These are phyloP conservation scores for Hypercompe scribonia DNA, from an alignment of 2,888 invertebrate genomes.

Conservation along the genomic window DNA sequence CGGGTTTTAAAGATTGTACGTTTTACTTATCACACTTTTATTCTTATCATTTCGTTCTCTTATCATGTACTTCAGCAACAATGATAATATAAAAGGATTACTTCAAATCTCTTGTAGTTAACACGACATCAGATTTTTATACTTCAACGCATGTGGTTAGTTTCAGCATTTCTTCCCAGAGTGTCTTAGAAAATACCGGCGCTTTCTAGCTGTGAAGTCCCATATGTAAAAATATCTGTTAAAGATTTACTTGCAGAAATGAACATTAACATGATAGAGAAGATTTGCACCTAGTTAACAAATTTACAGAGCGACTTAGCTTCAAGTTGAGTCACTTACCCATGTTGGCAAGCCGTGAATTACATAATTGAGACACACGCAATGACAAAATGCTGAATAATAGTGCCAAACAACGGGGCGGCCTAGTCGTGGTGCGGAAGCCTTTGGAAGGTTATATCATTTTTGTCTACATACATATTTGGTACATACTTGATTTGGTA, in stretches of 20 bases:
- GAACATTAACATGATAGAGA: too few relatives aligned
- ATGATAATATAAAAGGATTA: conserved; percentile 9
- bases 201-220: too few relatives aligned
- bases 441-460: conserved; percentile 34
- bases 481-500: conserved; percentile 32
- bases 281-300: conserved; percentile 9
- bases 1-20: conserved; percentile 6
- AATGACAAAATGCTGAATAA: conserved; percentile 47
- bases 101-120: conserved; percentile 3
- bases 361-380: conserved; percentile 43
- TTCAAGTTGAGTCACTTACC: conserved; percentile 2
- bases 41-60: conserved; percentile 11
- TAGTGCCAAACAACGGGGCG: conserved; percentile 18
- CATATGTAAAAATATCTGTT: too few relatives aligned
- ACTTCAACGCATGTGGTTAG: background rate
- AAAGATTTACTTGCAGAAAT: too few relatives aligned
- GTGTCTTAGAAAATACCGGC: too few relatives aligned
- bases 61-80: background rate
- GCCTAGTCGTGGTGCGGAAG: conserved; percentile 36
- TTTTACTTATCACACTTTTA: conserved; percentile 3
- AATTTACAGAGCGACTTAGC: conserved; percentile 1
- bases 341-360: conserved; percentile 41
- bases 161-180: too few relatives aligned
- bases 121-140: background rate
- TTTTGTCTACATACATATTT: conserved; percentile 21